Percentiles rank a stretch among this genome's conserved stretches.
Conservation (phyloP, 92 coral and sea anemone species). For the Siderastrea siderea region DNA sequence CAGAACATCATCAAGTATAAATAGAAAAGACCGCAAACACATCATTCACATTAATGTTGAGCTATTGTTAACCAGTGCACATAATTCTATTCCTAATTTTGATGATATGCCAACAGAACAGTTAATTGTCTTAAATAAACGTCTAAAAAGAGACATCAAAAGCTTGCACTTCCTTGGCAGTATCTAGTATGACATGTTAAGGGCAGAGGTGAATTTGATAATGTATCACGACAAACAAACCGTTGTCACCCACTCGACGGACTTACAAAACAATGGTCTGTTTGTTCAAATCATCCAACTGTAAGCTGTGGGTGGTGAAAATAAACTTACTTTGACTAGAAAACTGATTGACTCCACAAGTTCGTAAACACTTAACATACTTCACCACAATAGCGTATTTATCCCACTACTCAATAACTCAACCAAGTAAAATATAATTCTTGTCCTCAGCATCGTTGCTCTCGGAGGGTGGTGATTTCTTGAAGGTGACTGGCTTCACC, state of each 20-base stretch:
- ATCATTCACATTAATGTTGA: no score
- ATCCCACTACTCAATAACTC: not conserved
- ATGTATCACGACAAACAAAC: not conserved
- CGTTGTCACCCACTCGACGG: not conserved
- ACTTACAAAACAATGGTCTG: not conserved
- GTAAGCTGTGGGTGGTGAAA: conserved; percentile 1
- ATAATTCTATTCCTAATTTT: no score
- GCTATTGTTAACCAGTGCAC: no score
- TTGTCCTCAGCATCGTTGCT: not conserved
- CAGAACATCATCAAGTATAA: no score
- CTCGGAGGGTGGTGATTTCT: conserved; percentile 2
- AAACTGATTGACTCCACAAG: no score
- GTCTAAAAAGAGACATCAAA: no score
- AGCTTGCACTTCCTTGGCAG: no score
- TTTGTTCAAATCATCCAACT: not conserved
- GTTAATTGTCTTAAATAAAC: no score
- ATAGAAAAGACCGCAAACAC: no score
- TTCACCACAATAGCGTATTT: not conserved
- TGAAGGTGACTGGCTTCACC: not conserved
- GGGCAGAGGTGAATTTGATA: not conserved
- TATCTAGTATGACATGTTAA: no score
- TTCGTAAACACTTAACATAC: not conserved
- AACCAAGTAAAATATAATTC: not conserved
- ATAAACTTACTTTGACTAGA: not conserved
- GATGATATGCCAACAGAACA: no score